Conservation (phyloP, 2,797 vertebrate species). For the Anableps anableps region DNA sequence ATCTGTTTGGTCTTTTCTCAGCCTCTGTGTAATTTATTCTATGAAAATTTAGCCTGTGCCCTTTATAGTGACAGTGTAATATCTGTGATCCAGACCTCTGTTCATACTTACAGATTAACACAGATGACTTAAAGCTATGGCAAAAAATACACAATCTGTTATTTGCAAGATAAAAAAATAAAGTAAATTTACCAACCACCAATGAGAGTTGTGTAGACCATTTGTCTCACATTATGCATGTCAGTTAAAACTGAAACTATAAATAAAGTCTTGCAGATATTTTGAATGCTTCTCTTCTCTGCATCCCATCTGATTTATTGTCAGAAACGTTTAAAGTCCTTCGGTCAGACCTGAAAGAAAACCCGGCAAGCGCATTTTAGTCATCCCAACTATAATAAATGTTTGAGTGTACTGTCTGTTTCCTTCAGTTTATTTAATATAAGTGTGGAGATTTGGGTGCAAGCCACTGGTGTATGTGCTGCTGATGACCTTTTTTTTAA, state of each 20-base stretch:
- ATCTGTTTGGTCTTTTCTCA: constrained; percentile 60
- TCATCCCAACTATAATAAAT: constrained; percentile 29
- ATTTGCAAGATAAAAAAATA: constrained; percentile 28
- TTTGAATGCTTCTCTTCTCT: neutral
- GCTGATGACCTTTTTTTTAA: constrained; percentile 67
- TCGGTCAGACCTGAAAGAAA: constrained; percentile 19
- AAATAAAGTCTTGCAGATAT: constrained; percentile 13
- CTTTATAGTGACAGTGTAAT: constrained; percentile 58
- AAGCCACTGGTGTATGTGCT: constrained; percentile 42
- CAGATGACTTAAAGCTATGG: constrained; percentile 57
- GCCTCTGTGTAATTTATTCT: constrained; percentile 54
- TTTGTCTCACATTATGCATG: constrained; percentile 1
- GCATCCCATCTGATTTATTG: constrained; percentile 27
- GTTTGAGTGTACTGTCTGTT: constrained; percentile 17
- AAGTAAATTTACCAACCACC: neutral
- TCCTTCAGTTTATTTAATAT: constrained; percentile 32
- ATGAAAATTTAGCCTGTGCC: constrained; percentile 41
- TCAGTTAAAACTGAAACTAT: constrained; percentile 30
- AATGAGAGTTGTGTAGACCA: neutral
- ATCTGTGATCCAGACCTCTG: constrained; percentile 39
- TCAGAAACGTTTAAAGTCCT: constrained; percentile 47
- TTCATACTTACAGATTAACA: constrained; percentile 57
- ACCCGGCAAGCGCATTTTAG: constrained; percentile 25
- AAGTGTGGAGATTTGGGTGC: constrained; percentile 19
- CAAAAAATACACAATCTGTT: constrained; percentile 29